Evolutionary conservation across 2,888 invertebrate species (phyloP), one percentile per base, ranked within the genome.

Genomic region (Mesorhabditis sp.): DNA sequence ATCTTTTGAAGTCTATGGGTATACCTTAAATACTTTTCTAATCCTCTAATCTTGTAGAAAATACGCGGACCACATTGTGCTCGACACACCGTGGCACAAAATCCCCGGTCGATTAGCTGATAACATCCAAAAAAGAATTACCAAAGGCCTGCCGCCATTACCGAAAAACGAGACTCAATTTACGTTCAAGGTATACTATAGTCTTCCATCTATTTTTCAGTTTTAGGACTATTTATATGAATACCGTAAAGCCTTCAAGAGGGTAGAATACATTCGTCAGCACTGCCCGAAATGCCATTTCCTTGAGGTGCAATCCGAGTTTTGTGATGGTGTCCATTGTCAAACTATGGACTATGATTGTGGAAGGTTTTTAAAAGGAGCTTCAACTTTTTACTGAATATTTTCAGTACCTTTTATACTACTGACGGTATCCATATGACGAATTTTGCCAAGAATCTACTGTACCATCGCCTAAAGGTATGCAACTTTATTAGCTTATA

Each of bases 241-340:
- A n/a, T 50, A 50, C 58, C 7, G n/a, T 10, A 13, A 50, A 10
- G 58, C 58, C n/a, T 50, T 50, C 58, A 50, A 50, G n/a, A 50
- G 58, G n/a, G n/a, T 50, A 10, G 58, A 50, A 50, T 13, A 13
- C 10, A 50, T 50, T 50, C 58, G 58, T 13, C 7, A 50, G 58
- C 7, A 50, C 7, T 50, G 58, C 58, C 7, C 58, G 58, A 50
- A 50, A 50, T 50, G 58, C n/a, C 58, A 50, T 50, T 50, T 50
- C 58, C 10, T 50, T n/a, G 58, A 50, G 58, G 58, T 50, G 58
- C 58, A 50, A 50, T 50, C 58, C 58, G 58, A 50, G 58, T 50
- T 50, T n/a, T 50, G 58, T 50, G 58, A 50, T 50, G 58, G n/a
- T 10, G 58, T n/a, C 10, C n/a, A 13, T 50, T 50, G 58, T 50